Base-by-base conservation (phyloP, 2,797 vertebrate species). In the Euthynnus affinis region DNA sequence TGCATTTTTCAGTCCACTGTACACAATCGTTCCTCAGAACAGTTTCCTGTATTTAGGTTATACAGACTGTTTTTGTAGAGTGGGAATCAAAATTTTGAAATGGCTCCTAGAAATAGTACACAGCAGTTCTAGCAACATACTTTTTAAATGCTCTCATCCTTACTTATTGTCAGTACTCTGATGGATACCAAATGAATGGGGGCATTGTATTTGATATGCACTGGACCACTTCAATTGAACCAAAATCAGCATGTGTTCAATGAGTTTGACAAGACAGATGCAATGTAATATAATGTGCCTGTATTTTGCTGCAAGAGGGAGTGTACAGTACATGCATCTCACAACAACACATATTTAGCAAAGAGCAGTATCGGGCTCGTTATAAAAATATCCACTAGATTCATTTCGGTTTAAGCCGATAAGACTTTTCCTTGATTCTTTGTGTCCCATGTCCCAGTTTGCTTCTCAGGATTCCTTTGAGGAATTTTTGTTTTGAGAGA, bases 221-320 rank as follows among this genome's bases (percentile, higher is more conserved):
- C 89, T 79, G 85, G 87, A 89, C 85, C 87, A 83, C 87, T 90
- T 88, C 80, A 76, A 23, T 89, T 91, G 83, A 94, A 91, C 91
- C 93, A 89, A 93, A 93, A 93, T 91, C 89, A 87, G 86, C 87
- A 82, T 81, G 81, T 85, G 89, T 89, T 92, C 90, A 91, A 89
- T 89, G 75, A 75, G 82, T 90, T 93, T 87, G 89, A 93, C 74
- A 68, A 92, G 92, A 93, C 91, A 89, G 88, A 92, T 93, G 92
- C 91, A 94, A 94, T 92, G 91, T 93, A 93, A 89, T 80, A 88
- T 93, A 93, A 88, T 34, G 90, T 93, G 91, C 92, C 94, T 94
- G 90, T 94, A 92, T 92, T 94, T 93, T 94, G 92, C 93, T 93
- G 91, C 93, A 94, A 93, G 88, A 87, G 85, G 81, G 87, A 86